Evolutionary conservation across 2,797 vertebrate species (phyloP).

Genomic region (Syndactyla subalaris): DNA sequence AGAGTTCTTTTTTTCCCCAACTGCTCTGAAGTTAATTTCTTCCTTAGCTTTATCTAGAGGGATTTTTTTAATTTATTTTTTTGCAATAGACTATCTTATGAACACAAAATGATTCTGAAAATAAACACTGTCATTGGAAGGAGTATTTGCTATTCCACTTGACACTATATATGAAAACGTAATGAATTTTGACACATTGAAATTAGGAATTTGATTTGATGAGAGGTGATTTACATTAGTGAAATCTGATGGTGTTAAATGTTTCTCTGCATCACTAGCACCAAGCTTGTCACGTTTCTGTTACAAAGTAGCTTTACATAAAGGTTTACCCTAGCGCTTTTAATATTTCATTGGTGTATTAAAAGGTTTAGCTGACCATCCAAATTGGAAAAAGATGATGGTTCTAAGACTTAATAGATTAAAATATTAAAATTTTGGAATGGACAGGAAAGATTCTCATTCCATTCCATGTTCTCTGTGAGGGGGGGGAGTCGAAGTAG

Average conservation of each 20-base stretch:
- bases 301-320: not conserved
- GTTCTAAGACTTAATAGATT: not conserved
- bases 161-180: not conserved
- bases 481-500: fast-evolving
- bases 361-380: not conserved
- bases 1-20: not conserved
- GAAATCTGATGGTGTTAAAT: not conserved
- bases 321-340: not conserved
- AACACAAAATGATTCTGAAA: not conserved
- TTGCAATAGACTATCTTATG: not conserved
- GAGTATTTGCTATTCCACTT: not conserved
- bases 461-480: not conserved
- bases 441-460: not conserved
- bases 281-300: not conserved
- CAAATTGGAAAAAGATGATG: not conserved
- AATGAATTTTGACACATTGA: not conserved
- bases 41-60: not conserved
- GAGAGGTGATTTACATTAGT: not conserved
- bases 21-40: not conserved
- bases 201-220: not conserved
- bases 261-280: not conserved
- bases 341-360: not conserved
- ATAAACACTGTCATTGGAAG: not conserved
- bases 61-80: not conserved
- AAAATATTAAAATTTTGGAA: not conserved